Conservation (phyloP, 2,797 vertebrate genomes). For the Tokudaia tokunoshimensis region DNA sequence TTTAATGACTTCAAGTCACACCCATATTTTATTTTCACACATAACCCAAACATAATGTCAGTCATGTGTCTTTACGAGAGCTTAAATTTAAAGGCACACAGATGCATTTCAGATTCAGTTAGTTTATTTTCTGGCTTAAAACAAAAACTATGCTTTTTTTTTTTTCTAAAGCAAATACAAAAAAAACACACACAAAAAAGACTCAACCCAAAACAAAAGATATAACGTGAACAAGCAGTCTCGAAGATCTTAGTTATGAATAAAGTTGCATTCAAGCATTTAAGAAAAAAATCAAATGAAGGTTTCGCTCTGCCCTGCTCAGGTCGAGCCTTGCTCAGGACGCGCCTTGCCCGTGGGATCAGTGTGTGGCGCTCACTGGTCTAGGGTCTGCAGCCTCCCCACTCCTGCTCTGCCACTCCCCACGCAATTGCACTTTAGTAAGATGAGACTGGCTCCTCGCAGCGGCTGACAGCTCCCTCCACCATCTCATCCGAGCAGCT, state of each 20-base stretch:
- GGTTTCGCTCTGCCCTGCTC: neutral
- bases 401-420: neutral
- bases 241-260: slow-evolving; percentile 25
- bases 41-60: slow-evolving; percentile 28
- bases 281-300: neutral
- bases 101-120: slow-evolving; percentile 55
- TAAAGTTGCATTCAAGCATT: neutral
- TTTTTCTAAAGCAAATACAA: neutral
- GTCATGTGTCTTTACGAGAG: neutral
- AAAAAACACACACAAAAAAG: slow-evolving; percentile 21
- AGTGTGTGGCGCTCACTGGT: neutral
- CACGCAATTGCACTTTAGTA: neutral
- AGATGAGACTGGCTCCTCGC: neutral
- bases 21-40: slow-evolving; percentile 32
- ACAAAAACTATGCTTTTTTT: neutral
- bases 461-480: neutral
- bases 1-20: neutral
- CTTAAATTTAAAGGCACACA: slow-evolving; percentile 29
- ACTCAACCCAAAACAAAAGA: slow-evolving; percentile 30
- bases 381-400: neutral
- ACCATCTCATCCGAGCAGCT: neutral
- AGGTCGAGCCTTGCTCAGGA: fast-evolving
- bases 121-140: slow-evolving; percentile 59
- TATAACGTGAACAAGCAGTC: neutral
- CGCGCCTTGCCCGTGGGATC: neutral